phyloP scores from a whole-genome alignment of 1,140 invertebrate genomes.

The Diprion similis region DNA sequence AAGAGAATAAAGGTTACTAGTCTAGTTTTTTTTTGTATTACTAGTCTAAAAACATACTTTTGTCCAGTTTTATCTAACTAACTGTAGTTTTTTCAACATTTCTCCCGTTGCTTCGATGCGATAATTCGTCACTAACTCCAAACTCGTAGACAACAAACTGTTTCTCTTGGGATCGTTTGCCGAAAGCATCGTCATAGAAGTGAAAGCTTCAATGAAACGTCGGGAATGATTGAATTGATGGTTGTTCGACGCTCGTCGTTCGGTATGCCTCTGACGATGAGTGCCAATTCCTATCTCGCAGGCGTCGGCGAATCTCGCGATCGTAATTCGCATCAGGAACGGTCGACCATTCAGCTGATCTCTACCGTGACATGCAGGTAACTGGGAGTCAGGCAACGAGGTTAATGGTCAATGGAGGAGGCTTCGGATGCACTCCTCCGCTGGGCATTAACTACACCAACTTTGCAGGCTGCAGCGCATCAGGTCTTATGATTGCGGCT shows the following conservation, averaged over 20 bases:
- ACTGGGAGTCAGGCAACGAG: not conserved
- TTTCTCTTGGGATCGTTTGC: too few species aligned
- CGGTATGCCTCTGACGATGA: too few species aligned
- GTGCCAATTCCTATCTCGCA: too few species aligned
- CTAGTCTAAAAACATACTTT: too few species aligned
- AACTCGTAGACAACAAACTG: too few species aligned
- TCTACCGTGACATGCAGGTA: not conserved
- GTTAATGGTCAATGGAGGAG: slow-evolving; percentile 1
- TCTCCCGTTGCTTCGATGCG: too few species aligned
- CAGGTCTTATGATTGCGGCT: not conserved
- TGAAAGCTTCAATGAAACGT: not conserved
- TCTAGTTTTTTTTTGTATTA: too few species aligned
- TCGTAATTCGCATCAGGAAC: not conserved
- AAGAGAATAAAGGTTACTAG: too few species aligned
- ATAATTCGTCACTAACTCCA: too few species aligned
- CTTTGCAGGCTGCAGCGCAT: not conserved
- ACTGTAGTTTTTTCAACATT: too few species aligned
- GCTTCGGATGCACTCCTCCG: not conserved
- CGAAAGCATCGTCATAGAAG: too few species aligned
- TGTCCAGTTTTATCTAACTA: too few species aligned
- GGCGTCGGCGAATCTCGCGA: not conserved
- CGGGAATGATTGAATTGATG: not conserved
- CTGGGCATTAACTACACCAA: not conserved
- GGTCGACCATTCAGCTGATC: not conserved
- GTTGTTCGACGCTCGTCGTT: not conserved